Conservation (phyloP, 2,797 vertebrate species). For the Rallus crepitans region DNA sequence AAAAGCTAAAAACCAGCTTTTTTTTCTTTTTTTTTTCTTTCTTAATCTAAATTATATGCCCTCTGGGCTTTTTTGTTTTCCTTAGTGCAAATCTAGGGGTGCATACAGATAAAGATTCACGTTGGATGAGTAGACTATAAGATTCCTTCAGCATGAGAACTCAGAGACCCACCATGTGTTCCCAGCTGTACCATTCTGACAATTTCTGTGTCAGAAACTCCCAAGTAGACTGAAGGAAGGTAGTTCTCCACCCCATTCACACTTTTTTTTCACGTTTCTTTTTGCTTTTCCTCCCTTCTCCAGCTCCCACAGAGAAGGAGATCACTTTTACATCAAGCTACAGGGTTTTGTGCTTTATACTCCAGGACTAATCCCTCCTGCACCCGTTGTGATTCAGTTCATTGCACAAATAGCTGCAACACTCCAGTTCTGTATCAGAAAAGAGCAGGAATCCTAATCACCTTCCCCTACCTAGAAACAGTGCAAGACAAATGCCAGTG, state of each 20-base stretch:
- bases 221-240: background rate
- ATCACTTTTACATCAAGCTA: background rate
- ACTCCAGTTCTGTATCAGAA: background rate
- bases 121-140: background rate
- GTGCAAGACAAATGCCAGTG: background rate
- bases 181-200: background rate
- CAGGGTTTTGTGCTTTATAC: background rate
- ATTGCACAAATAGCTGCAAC: background rate
- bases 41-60: background rate
- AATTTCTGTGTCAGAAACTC: background rate
- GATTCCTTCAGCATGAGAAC: background rate
- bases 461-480: background rate
- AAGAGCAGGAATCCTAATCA: background rate
- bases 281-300: background rate
- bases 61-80: background rate
- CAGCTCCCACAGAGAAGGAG: background rate
- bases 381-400: background rate
- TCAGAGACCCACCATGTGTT: background rate
- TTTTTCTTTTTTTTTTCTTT: background rate
- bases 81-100: background rate
- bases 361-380: background rate
- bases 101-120: background rate
- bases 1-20: background rate
- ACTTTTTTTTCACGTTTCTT: background rate
- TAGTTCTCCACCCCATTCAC: background rate